Percentiles rank a stretch among this genome's conserved stretches.
These are phyloP conservation scores for Lasioglossum figueresi DNA, from an alignment of 2,888 invertebrate genomes.

Conservation along the genomic window DNA sequence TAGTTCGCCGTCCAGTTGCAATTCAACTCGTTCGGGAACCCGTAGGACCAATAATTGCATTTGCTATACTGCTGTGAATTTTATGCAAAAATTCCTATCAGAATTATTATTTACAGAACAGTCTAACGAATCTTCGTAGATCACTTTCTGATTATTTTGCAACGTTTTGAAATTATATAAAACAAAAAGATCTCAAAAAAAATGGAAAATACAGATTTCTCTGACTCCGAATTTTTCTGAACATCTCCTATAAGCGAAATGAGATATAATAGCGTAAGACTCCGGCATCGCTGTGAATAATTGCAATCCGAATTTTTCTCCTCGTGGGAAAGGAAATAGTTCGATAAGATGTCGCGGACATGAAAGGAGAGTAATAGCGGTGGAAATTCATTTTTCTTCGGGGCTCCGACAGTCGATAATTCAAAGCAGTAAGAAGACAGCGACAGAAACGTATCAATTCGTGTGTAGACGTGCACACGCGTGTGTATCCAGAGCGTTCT, in stretches of 20 bases:
- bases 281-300: neutral
- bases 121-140: too few relatives aligned
- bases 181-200: too few relatives aligned
- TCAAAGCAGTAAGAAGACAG: constrained; percentile 65
- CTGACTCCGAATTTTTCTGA: neutral
- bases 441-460: constrained; percentile 53
- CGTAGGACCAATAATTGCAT: neutral
- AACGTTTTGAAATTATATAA: too few relatives aligned
- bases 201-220: neutral
- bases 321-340: neutral
- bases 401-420: constrained; percentile 76
- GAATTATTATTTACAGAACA: neutral
- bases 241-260: neutral
- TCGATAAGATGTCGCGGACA: constrained; percentile 16
- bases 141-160: too few relatives aligned
- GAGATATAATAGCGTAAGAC: neutral
- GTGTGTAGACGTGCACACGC: constrained; percentile 48
- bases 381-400: constrained; percentile 65
- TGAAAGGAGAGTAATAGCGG: constrained; percentile 16
- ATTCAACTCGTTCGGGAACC: neutral
- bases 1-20: neutral
- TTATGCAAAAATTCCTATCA: neutral
- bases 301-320: neutral
- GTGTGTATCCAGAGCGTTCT: constrained; percentile 61
- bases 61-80: neutral